Evolutionary conservation across 1,140 invertebrate genomes (phyloP).

Genomic region (Halictus rubicundus): DNA sequence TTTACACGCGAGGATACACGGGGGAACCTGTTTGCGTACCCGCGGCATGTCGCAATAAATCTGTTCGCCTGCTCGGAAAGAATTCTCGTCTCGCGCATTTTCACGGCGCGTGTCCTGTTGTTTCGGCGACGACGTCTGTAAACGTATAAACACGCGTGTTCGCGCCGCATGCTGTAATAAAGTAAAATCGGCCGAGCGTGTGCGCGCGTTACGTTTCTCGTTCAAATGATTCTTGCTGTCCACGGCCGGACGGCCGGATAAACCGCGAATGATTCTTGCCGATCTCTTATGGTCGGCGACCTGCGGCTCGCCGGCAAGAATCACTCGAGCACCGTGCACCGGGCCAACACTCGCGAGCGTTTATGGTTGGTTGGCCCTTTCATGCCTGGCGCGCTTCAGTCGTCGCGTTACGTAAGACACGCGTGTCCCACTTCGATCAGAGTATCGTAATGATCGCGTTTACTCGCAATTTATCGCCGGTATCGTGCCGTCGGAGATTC

Average conservation of each 20-base stretch:
- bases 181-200: too few species aligned
- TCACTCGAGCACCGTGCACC: too few species aligned
- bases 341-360: neutral
- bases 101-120: too few species aligned
- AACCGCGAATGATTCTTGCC: too few species aligned
- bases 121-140: too few species aligned
- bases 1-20: neutral
- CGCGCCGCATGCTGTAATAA: too few species aligned
- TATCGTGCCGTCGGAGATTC: neutral
- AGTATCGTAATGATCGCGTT: conserved; percentile 5
- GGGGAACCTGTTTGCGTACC: neutral
- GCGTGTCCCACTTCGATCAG: neutral
- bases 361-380: neutral
- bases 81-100: neutral
- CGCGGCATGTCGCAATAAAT: conserved; percentile 3
- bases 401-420: conserved; percentile 8
- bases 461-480: neutral
- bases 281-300: too few species aligned
- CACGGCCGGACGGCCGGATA: too few species aligned
- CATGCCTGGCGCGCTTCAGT: neutral
- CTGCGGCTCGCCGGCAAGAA: too few species aligned
- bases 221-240: too few species aligned
- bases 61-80: too few species aligned
- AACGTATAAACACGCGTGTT: neutral
- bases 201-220: too few species aligned